Evolutionary conservation across 2,888 invertebrate species (phyloP).

Genomic region (Andricus quercusramuli): DNA sequence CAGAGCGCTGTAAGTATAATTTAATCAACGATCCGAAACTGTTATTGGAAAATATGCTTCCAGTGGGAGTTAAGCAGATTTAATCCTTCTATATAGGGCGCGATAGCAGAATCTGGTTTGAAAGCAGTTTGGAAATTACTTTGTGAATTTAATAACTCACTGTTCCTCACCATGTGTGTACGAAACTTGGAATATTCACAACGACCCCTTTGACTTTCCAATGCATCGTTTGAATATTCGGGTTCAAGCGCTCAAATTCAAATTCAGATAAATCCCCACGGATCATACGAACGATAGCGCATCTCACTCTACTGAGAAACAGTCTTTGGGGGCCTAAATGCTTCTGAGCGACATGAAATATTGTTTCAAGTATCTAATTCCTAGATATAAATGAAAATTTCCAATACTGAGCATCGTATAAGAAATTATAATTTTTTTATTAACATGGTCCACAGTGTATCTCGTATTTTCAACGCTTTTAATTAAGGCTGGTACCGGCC

Average conservation of each 20-base stretch:
- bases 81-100: neutral
- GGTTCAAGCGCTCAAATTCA: slow-evolving; percentile 22
- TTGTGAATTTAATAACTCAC: slow-evolving; percentile 18
- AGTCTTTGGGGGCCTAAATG: neutral
- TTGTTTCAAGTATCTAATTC: neutral
- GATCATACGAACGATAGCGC: slow-evolving; percentile 6
- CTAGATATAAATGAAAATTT: neutral
- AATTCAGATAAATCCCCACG: slow-evolving; percentile 23
- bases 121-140: slow-evolving; percentile 7
- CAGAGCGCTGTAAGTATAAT: neutral
- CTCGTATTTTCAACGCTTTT: slow-evolving; percentile 6
- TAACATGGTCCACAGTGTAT: neutral
- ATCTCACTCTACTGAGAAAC: slow-evolving; percentile 5
- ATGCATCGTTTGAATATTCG: slow-evolving; percentile 28
- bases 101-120: neutral
- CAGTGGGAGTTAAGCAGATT: neutral
- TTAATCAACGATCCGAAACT: neutral
- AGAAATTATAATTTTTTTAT: neutral
- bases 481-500: slow-evolving; percentile 3
- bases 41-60: neutral
- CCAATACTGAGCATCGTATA: neutral
- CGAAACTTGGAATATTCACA: neutral
- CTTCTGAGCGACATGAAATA: neutral
- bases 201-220: slow-evolving; percentile 15
- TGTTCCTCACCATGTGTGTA: neutral